Base-by-base conservation (phyloP, 2,797 vertebrate species). In the Pyrocephalus nanus region DNA sequence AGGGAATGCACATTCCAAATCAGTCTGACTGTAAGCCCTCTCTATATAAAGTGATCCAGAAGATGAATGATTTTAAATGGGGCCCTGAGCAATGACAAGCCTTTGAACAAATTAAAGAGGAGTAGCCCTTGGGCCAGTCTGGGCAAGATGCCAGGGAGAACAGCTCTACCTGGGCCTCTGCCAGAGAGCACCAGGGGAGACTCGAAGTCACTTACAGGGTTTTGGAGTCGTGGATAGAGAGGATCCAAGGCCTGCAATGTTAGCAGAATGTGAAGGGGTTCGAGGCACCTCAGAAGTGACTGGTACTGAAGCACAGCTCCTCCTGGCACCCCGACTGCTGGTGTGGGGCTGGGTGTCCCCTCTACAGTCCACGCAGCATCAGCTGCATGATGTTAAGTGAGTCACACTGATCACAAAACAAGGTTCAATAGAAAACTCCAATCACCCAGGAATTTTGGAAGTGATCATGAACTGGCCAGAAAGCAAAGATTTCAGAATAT, bases 141-240 rank as follows among this genome's bases (percentile, higher is more conserved):
- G 20, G 7, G 12, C 11, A 54, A 32, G 40, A 42, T 42, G 51
- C 27, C 51, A 22, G 19, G 65, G 20, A 70, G 23, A 64, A 50
- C 20, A 64, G n/a, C 50, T 57, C 38, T 51, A 26, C 57, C 64
- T 82, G 32, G 57, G 32, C 43, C 42, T 25, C 36, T 57, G 57
- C 36, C 36, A 70, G 57, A 70, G 40, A 64, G 36, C 40, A 57
- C 27, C 36, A 15, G 29, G 27, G 43, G 32, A 42, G 20, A 30
- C 0, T 1, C 6, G 2, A 43, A 21, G 61, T 43, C 61, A 64
- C 29, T 14, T 4, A 4, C 11, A 43, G 9, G 27, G 29, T n/a
- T 45, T 45, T 65, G 42, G 30, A 64, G 21, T 23, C 4, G 4
- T 30, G 21, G 29, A n/a, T 11, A 64, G 8, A 32, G 40, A 43